Evolutionary conservation across 2,888 invertebrate genomes (phyloP).

Genomic region (Standfussiana lucernea): DNA sequence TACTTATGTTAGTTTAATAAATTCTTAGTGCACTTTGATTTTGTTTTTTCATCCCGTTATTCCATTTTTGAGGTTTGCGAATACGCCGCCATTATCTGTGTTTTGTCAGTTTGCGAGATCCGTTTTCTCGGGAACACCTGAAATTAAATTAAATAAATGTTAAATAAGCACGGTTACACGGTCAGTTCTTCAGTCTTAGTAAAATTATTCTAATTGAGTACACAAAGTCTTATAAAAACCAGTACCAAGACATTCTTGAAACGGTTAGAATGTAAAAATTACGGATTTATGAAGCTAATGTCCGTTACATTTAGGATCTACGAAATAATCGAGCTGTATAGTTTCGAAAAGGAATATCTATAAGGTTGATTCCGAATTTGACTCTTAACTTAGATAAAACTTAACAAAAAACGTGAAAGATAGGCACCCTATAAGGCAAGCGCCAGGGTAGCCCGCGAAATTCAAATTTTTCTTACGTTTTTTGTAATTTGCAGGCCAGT

Average conservation of each 20-base stretch:
- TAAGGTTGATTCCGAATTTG: not conserved
- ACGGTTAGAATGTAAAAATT: not conserved
- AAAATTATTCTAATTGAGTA: not conserved
- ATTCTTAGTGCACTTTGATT: conserved; percentile 27
- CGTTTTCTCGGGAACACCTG: not conserved
- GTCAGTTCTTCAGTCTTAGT: not conserved
- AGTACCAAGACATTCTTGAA: not conserved
- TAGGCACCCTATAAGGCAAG: too few relatives aligned
- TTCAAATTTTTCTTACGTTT: too few relatives aligned
- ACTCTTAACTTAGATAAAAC: not conserved
- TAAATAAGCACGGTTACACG: not conserved
- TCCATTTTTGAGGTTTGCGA: conserved; percentile 18
- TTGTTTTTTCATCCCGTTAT: conserved; percentile 48
- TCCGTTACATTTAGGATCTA: not conserved
- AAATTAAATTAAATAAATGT: not conserved
- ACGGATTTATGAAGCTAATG: not conserved
- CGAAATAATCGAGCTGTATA: not conserved
- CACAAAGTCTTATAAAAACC: not conserved
- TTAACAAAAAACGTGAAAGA: not conserved
- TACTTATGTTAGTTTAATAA: conserved; percentile 50
- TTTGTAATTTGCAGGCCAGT: too few relatives aligned
- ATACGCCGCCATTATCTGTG: not conserved
- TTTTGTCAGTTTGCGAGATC: not conserved
- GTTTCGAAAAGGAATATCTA: not conserved
- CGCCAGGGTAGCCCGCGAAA: too few relatives aligned